Conservation (phyloP, 2,113 vertebrate genomes). For the Trachemys scripta region DNA sequence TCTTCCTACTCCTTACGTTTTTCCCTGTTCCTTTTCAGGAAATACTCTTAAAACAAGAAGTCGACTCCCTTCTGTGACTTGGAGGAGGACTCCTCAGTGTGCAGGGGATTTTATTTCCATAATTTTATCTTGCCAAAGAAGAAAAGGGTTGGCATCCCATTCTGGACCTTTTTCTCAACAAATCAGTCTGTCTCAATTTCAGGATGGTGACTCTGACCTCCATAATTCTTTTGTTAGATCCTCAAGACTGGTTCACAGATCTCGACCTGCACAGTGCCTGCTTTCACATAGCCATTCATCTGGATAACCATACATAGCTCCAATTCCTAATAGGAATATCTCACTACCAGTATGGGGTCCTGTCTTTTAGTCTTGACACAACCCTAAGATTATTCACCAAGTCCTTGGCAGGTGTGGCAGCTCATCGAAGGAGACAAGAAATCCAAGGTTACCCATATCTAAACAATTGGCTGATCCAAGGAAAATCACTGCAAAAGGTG, state of each 20-base stretch:
- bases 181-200: background rate
- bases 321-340: background rate
- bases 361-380: background rate
- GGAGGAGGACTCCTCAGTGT: background rate
- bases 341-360: background rate
- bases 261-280: background rate
- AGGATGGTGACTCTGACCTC: background rate
- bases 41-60: background rate
- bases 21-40: background rate
- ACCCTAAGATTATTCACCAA: background rate
- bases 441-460: background rate
- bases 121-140: background rate
- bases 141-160: background rate
- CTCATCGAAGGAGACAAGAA: background rate
- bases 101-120: background rate
- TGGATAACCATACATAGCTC: background rate
- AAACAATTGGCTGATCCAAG: background rate
- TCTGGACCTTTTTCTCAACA: background rate
- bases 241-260: background rate
- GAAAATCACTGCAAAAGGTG: background rate
- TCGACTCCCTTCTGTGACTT: background rate
- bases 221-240: background rate
- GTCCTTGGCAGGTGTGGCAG: background rate
- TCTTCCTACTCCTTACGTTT: background rate
- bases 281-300: background rate